A percentile compares a stretch with the other conserved stretches of the same genome.
Evolutionary conservation across 2,888 invertebrate genomes (phyloP).

Genomic region (Tortrix viridana): DNA sequence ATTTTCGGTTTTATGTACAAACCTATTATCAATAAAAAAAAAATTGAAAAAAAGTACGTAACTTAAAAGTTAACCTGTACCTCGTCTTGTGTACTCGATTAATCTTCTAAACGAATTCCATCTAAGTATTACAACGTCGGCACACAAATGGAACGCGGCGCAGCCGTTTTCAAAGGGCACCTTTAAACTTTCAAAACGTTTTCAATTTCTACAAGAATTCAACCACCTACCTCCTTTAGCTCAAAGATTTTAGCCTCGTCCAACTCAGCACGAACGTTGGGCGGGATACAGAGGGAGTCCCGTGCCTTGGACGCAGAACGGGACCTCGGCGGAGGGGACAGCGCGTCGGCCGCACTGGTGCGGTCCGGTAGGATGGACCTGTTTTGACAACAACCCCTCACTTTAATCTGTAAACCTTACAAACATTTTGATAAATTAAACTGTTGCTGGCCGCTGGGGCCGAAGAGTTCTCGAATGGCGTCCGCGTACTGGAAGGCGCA

Average conservation of each 20-base stretch:
- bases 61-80: no score
- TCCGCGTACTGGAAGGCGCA: no score
- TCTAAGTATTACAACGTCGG: not conserved
- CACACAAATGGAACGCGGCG: not conserved
- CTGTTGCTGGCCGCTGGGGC: no score
- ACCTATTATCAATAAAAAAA: no score
- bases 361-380: slow-evolving; percentile 62
- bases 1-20: no score
- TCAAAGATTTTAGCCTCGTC: slow-evolving; percentile 86
- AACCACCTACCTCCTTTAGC: slow-evolving; percentile 83
- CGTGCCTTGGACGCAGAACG: slow-evolving; percentile 70
- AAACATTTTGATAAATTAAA: not conserved
- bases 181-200: not conserved
- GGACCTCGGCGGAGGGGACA: slow-evolving; percentile 60
- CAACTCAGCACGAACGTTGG: slow-evolving; percentile 82
- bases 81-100: not conserved
- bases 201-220: not conserved
- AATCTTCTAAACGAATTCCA: not conserved
- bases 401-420: no score
- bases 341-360: slow-evolving; percentile 53
- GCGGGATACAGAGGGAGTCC: slow-evolving; percentile 69
- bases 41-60: no score
- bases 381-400: slow-evolving; percentile 18
- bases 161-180: not conserved
- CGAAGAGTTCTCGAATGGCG: no score